Evolutionary conservation across 1,140 invertebrate species (phyloP), one percentile per base, ranked within the genome.

Genomic region (Paralvinella palmiformis): DNA sequence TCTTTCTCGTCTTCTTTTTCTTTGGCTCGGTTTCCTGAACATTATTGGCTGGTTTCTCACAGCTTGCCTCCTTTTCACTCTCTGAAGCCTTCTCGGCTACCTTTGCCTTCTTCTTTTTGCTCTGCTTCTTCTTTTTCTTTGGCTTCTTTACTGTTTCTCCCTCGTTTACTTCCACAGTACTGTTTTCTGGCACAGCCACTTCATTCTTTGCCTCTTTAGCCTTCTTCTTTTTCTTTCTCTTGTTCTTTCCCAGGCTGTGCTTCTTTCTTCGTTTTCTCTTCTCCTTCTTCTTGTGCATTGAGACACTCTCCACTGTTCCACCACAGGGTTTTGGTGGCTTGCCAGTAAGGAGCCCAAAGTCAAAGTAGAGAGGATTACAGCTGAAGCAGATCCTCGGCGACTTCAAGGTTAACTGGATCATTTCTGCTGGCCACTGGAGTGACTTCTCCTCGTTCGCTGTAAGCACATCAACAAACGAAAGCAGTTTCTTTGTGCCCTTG

Each of bases 301-400:
- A n/a, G n/a, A n/a, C n/a, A n/a, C n/a, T n/a, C n/a, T n/a, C n/a
- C n/a, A n/a, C n/a, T n/a, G n/a, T n/a, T n/a, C n/a, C n/a, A n/a
- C n/a, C n/a, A n/a, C n/a, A n/a, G n/a, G n/a, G n/a, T n/a, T n/a
- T n/a, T 52, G 48, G 6, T 13, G 55, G 29, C 55, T 60, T 60
- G 29, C 10, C 52, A 15, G 10, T 65, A 20, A 33, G 27, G 27
- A 45, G 53, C 5, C n/a, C 36, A 29, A 58, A 60, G 45, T 61
- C 44, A 33, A 66, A 64, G 10, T 60, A 22, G 4, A 62, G 44
- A 22, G 68, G 63, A 58, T 73, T 73, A 52, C 64, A 67, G 36
- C 70, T 70, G 57, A 64, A 73, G 17, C 41, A 33, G 44, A 73
- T 48, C 4, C 44, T 60, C 17, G 72, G 72, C 29, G 52, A 59